Conservation (phyloP, 1,140 invertebrate genomes). For the Wiebesia pumilae region DNA sequence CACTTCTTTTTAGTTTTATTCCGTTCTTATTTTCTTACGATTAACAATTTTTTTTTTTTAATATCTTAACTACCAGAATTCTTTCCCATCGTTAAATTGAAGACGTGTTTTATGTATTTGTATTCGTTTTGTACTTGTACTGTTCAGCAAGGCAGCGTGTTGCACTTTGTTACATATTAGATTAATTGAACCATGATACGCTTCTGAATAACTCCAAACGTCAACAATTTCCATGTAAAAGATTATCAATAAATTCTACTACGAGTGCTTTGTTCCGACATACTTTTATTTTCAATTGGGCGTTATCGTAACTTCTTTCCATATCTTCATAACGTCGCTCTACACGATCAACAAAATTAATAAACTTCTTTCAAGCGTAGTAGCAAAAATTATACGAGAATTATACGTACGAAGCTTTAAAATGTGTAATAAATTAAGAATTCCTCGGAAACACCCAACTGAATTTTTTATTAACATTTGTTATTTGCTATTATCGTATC, state of each 20-base stretch:
- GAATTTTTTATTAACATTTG: background rate
- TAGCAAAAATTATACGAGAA: background rate
- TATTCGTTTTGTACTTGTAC: constrained; percentile 77
- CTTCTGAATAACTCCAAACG: constrained; percentile 66
- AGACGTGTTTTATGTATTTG: constrained; percentile 75
- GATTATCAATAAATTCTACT: background rate
- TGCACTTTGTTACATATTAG: constrained; percentile 76
- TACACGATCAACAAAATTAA: too few relatives aligned
- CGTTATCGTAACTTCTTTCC: constrained; percentile 1
- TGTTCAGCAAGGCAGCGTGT: constrained; percentile 77
- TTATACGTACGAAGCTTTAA: background rate
- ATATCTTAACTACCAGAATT: constrained; percentile 75
- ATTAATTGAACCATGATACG: constrained; percentile 70
- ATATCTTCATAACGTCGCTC: background rate
- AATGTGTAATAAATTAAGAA: background rate
- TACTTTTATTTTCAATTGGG: constrained; percentile 6
- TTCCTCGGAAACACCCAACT: constrained; percentile 21
- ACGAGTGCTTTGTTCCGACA: background rate
- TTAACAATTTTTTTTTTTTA: constrained; percentile 67
- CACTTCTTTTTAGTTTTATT: constrained; percentile 49
- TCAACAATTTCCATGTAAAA: constrained; percentile 46
- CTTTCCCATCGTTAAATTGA: constrained; percentile 73
- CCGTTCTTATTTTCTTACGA: constrained; percentile 63
- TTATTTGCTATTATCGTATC: background rate
- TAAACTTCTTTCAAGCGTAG: background rate